Conservation (phyloP, 2,888 invertebrate species). For the Plebejus melissa region DNA sequence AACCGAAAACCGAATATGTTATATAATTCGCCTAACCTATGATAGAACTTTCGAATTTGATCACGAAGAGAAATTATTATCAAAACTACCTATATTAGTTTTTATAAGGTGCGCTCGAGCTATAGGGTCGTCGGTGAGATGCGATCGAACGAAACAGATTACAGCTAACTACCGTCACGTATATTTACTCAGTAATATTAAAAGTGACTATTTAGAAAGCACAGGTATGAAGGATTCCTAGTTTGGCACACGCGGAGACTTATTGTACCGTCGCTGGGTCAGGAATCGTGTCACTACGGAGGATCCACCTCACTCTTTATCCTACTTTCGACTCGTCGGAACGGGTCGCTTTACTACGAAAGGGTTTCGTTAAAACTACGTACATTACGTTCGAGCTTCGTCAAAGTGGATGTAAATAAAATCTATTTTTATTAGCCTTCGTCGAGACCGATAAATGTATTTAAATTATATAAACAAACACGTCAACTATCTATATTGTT, state of each 20-base stretch:
- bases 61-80: conserved; percentile 78
- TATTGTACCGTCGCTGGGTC: conserved; percentile 31
- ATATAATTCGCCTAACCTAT: conserved; percentile 76
- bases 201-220: conserved; percentile 56
- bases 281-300: conserved; percentile 11
- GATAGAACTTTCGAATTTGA: conserved; percentile 77
- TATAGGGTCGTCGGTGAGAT: conserved; percentile 64
- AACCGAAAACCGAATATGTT: conserved; percentile 59
- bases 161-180: conserved; percentile 71
- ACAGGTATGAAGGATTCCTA: conserved; percentile 55
- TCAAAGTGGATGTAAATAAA: conserved; percentile 10
- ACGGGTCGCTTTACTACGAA: background rate
- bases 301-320: conserved; percentile 7
- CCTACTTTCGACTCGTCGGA: background rate
- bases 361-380: conserved; percentile 12
- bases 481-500: conserved; percentile 12
- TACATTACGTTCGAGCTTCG: background rate
- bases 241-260: conserved; percentile 68
- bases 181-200: conserved; percentile 45
- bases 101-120: conserved; percentile 72
- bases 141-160: conserved; percentile 68
- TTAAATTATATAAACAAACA: background rate
- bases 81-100: conserved; percentile 75
- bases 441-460: conserved; percentile 1
- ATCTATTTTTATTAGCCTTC: background rate